Percentiles rank a stretch among this genome's conserved stretches.
These are phyloP conservation scores for Rhineura floridana DNA, from an alignment of 2,113 vertebrate genomes.

Conservation along the genomic window DNA sequence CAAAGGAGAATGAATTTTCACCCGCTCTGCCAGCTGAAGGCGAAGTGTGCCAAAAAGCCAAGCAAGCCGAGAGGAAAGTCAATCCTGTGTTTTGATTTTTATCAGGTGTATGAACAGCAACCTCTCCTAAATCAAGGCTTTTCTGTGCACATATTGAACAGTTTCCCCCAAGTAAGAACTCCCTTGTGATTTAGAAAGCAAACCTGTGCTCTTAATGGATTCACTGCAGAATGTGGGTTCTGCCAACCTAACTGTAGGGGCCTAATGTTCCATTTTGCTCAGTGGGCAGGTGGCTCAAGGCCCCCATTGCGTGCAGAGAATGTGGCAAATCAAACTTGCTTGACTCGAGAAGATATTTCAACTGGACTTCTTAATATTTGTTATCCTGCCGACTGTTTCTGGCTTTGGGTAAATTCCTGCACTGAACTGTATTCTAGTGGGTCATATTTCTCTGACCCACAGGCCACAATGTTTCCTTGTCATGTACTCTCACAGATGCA, in stretches of 20 bases:
- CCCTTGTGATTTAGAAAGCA: slow-evolving; percentile 34
- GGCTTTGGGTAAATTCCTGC: background rate
- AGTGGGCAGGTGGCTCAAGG: background rate
- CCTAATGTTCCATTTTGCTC: background rate
- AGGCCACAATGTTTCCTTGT: too few relatives aligned
- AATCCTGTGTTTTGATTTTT: slow-evolving; percentile 68
- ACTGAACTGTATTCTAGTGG: background rate
- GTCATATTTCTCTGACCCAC: background rate
- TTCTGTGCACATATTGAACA: slow-evolving; percentile 28
- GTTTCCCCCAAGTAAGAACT: background rate
- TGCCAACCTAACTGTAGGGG: background rate
- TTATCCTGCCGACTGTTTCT: background rate
- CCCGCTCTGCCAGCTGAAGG: slow-evolving; percentile 53
- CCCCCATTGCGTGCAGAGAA: background rate
- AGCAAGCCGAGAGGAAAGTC: slow-evolving; percentile 61
- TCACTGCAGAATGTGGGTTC: background rate
- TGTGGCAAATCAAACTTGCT: background rate
- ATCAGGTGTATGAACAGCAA: slow-evolving; percentile 65
- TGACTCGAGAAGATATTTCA: background rate
- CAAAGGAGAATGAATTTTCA: slow-evolving; percentile 57
- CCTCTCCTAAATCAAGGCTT: slow-evolving; percentile 52
- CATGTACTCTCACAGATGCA: background rate
- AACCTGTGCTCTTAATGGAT: background rate
- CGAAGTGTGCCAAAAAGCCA: slow-evolving; percentile 47
- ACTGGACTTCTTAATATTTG: background rate